A percentile compares a stretch with the other conserved stretches of the same genome.
Conservation (phyloP, 1,140 invertebrate genomes). For the Apis mellifera region DNA sequence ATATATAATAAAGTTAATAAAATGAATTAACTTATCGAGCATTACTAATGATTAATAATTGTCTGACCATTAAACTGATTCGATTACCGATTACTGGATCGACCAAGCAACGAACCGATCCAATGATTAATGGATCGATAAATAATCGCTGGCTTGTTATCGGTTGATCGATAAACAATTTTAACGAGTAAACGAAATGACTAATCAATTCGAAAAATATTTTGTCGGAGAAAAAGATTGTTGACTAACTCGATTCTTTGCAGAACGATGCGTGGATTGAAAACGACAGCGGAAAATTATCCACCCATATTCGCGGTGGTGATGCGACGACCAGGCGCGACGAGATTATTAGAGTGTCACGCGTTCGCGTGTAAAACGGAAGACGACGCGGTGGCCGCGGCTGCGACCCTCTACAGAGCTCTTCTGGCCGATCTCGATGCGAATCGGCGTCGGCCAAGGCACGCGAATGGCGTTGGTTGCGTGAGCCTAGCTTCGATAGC, state of each 20-base stretch:
- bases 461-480: conserved; percentile 87
- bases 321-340: conserved; percentile 90
- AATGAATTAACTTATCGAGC: no score
- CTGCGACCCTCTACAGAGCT: conserved; percentile 93
- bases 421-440: conserved; percentile 90
- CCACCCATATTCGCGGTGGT: conserved; percentile 95
- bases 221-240: neutral
- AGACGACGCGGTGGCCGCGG: conserved; percentile 94
- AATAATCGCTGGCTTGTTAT: no score
- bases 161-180: no score
- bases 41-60: no score
- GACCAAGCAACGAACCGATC: no score
- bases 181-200: neutral
- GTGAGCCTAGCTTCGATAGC: conserved; percentile 83
- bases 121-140: no score
- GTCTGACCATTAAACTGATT: no score
- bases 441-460: conserved; percentile 82
- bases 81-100: no score
- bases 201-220: neutral
- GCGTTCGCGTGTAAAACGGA: conserved; percentile 93
- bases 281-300: conserved; percentile 82
- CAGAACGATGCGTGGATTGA: conserved; percentile 76
- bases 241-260: neutral
- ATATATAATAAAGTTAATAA: no score
- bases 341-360: conserved; percentile 92